phyloP scores from a whole-genome alignment of 2,888 invertebrate species.

The Microchrysa polita region DNA sequence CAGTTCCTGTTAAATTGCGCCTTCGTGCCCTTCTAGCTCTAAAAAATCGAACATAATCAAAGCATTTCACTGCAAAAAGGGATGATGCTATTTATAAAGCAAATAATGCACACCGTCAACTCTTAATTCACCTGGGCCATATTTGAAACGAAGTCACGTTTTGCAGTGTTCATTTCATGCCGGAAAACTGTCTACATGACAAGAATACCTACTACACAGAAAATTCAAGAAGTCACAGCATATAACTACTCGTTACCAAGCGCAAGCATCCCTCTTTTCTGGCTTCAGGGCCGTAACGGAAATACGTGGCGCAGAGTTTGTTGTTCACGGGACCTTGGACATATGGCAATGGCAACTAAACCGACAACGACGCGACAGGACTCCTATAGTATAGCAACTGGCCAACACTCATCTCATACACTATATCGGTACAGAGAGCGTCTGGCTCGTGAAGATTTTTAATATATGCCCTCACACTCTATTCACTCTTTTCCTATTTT shows the following conservation, averaged over 20 bases:
- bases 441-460: slow-evolving; percentile 3
- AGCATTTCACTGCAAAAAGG: neutral
- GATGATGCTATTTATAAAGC: neutral
- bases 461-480: slow-evolving; percentile 32
- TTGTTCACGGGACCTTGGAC: slow-evolving; percentile 1
- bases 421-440: neutral
- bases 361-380: neutral
- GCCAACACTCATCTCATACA: slow-evolving; percentile 25
- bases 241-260: neutral
- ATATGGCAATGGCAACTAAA: neutral
- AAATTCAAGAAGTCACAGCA: slow-evolving; percentile 14
- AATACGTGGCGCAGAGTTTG: too few species aligned
- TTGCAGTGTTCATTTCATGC: slow-evolving; percentile 42
- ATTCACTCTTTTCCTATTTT: slow-evolving; percentile 26
- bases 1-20: too few species aligned
- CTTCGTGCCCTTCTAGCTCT: too few species aligned
- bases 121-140: neutral
- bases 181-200: slow-evolving; percentile 50
- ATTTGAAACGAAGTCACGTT: slow-evolving; percentile 33
- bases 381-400: slow-evolving; percentile 22
- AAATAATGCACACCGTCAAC: slow-evolving; percentile 4
- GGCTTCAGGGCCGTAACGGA: neutral
- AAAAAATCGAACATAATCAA: neutral
- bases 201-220: slow-evolving; percentile 46
- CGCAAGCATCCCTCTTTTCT: slow-evolving; percentile 8